phyloP scores from a whole-genome alignment of 2,113 vertebrate genomes.

The Melierax canorus region DNA sequence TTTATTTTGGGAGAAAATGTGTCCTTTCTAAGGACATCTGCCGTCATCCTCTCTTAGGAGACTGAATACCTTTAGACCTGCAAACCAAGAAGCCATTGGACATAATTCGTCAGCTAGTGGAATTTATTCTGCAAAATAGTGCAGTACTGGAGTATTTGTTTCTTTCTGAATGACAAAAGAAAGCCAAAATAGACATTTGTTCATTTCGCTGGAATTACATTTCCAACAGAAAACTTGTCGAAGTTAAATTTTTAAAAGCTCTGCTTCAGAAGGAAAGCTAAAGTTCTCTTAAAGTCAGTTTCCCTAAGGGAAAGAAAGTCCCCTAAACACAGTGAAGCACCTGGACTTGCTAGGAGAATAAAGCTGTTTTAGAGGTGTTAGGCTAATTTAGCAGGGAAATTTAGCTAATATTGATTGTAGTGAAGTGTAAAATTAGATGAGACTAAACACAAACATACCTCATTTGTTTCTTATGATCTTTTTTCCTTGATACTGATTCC shows the following conservation, averaged over 20 bases:
- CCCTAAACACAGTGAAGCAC: background rate
- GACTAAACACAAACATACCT: background rate
- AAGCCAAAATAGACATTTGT: background rate
- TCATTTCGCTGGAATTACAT: background rate
- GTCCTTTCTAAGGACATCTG: background rate
- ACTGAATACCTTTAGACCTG: background rate
- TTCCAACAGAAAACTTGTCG: background rate
- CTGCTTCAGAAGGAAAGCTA: background rate
- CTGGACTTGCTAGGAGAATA: background rate
- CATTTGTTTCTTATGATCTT: background rate
- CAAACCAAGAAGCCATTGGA: background rate
- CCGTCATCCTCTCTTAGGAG: background rate
- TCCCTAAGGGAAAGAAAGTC: background rate
- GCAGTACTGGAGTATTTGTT: background rate
- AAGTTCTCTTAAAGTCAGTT: background rate
- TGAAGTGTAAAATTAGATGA: constrained; percentile 5
- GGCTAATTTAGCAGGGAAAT: constrained; percentile 8
- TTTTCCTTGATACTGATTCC: background rate
- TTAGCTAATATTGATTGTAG: background rate
- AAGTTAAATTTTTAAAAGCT: background rate
- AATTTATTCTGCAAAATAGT: background rate
- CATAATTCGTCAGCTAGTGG: background rate
- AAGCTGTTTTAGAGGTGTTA: background rate
- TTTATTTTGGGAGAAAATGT: background rate
- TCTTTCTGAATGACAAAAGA: background rate